These are phyloP conservation scores for Drosophila equinoxialis DNA, from an alignment of 1,140 invertebrate species.

Conservation along the genomic window DNA sequence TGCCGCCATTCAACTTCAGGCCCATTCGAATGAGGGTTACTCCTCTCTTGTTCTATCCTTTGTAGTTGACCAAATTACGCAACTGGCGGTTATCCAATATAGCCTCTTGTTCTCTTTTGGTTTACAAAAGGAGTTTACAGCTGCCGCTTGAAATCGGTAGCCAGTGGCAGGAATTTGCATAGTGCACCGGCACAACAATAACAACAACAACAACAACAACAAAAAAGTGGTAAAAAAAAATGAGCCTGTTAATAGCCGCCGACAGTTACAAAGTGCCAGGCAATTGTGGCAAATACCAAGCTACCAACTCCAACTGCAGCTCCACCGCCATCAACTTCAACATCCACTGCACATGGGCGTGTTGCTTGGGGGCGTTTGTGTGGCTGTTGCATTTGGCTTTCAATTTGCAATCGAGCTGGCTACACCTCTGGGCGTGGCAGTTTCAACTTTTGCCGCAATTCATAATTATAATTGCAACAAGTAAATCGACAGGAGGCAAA, in stretches of 20 bases:
- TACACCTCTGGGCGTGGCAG: constrained; percentile 72
- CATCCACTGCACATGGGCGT: constrained; percentile 51
- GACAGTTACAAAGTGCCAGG: constrained; percentile 82
- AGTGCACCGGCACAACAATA: constrained; percentile 45
- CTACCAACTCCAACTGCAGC: constrained; percentile 26
- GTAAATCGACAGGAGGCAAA: constrained; percentile 13
- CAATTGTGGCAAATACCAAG: constrained; percentile 74
- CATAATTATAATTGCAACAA: constrained; percentile 67
- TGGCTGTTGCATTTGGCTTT: constrained; percentile 59
- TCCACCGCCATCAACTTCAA: background rate
- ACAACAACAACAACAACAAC: too few species aligned
- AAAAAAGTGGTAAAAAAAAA: constrained; percentile 43
- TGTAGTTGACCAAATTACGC: constrained; percentile 70
- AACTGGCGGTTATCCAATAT: constrained; percentile 49
- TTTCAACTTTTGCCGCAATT: constrained; percentile 44
- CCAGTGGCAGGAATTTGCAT: constrained; percentile 55
- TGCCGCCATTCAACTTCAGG: constrained; percentile 43
- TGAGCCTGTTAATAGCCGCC: constrained; percentile 81
- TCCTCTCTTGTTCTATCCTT: constrained; percentile 21
- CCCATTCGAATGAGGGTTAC: constrained; percentile 25
- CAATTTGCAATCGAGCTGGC: constrained; percentile 67
- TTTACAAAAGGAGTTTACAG: constrained; percentile 50
- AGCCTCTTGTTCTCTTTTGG: constrained; percentile 34
- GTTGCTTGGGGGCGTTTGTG: constrained; percentile 63
- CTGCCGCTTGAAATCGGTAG: constrained; percentile 51